These are phyloP conservation scores for Blastobasis adustella DNA, from an alignment of 2,888 invertebrate species.

Conservation along the genomic window DNA sequence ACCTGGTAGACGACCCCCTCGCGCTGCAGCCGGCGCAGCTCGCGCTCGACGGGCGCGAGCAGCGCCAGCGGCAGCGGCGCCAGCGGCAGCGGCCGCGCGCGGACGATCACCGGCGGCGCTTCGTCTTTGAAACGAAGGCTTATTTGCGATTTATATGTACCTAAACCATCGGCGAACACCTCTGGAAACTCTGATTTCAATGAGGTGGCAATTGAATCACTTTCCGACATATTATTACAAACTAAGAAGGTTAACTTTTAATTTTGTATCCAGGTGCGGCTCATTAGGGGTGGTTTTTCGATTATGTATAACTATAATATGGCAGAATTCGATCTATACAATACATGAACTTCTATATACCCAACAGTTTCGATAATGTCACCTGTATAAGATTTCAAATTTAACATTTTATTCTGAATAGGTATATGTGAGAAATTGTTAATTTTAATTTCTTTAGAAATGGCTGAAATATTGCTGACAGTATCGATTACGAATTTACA, in stretches of 20 bases:
- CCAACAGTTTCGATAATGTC: conserved; percentile 7
- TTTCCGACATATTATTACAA: too few relatives aligned
- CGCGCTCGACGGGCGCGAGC: neutral
- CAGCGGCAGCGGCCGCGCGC: conserved; percentile 18
- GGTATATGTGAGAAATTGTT: conserved; percentile 2
- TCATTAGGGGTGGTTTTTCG: too few relatives aligned
- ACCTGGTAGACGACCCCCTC: conserved; percentile 6
- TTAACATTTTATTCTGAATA: conserved; percentile 1
- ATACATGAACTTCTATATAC: conserved; percentile 4
- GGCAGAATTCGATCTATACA: neutral
- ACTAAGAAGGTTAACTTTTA: neutral
- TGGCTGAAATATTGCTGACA: conserved; percentile 15
- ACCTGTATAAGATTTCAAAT: neutral
- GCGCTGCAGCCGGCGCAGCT: conserved; percentile 12
- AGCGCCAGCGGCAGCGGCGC: too few relatives aligned
- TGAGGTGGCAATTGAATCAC: neutral
- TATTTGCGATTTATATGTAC: conserved; percentile 8
- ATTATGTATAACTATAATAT: too few relatives aligned
- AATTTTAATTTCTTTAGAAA: conserved; percentile 14
- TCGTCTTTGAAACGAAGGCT: neutral
- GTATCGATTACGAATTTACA: conserved; percentile 17
- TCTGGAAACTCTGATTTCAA: conserved; percentile 10
- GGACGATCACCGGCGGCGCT: conserved; percentile 11
- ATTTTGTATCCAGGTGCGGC: too few relatives aligned
- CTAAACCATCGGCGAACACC: conserved; percentile 6